Conservation (phyloP, 2,888 invertebrate genomes). For the Dyspetes luteomarginatus region DNA sequence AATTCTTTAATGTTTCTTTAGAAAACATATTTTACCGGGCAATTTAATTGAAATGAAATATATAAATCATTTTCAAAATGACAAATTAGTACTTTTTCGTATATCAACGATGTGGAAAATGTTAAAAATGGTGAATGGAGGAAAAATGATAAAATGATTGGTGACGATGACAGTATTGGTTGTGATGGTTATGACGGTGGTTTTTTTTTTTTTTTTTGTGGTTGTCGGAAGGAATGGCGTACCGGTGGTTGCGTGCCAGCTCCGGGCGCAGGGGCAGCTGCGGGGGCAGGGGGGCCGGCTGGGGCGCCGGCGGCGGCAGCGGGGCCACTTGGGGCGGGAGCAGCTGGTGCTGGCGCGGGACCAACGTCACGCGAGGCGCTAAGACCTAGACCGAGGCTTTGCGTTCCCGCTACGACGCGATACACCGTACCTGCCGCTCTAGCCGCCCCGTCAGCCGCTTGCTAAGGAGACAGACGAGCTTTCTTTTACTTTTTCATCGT, state of each 20-base stretch:
- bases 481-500: constrained; percentile 62
- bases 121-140: neutral
- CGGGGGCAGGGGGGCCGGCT: constrained; percentile 73
- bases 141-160: neutral
- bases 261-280: constrained; percentile 77
- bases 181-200: constrained; percentile 67
- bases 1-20: neutral
- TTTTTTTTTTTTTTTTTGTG: neutral
- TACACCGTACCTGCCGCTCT: constrained; percentile 91
- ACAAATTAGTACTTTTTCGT: constrained; percentile 58
- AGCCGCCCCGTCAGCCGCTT: constrained; percentile 91
- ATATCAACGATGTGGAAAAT: constrained; percentile 2
- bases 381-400: constrained; percentile 89
- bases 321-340: constrained; percentile 78
- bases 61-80: neutral
- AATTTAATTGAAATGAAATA: too few relatives aligned
- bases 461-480: constrained; percentile 85
- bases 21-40: too few relatives aligned
- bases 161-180: constrained; percentile 45
- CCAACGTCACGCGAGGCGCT: constrained; percentile 85
- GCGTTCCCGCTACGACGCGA: constrained; percentile 91
- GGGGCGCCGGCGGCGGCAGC: constrained; percentile 78
- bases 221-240: constrained; percentile 81
- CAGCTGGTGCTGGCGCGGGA: constrained; percentile 83
- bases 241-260: constrained; percentile 82